Evolutionary conservation across 1,140 invertebrate species (phyloP).

Genomic region (Reticulitermes speratus): DNA sequence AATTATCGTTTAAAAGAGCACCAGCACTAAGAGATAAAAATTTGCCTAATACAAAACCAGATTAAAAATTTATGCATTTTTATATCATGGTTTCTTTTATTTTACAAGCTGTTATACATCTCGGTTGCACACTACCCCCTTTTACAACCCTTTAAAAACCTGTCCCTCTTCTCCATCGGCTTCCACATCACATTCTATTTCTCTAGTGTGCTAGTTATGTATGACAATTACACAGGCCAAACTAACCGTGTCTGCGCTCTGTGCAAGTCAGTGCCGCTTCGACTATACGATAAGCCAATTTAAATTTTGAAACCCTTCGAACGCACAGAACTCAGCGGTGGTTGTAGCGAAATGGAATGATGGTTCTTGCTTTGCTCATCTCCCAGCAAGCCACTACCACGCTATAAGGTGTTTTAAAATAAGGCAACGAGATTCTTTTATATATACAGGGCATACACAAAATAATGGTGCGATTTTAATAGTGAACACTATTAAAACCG

Average conservation of each 20-base stretch:
- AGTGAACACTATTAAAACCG: no score
- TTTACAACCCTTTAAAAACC: not conserved
- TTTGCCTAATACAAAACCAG: not conserved
- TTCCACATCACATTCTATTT: not conserved
- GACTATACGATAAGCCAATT: not conserved
- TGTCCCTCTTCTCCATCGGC: not conserved
- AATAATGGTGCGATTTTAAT: no score
- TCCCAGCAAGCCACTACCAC: not conserved
- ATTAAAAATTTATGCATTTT: not conserved
- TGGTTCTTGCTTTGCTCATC: not conserved
- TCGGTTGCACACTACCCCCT: not conserved
- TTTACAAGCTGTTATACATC: not conserved
- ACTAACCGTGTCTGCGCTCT: not conserved
- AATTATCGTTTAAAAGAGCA: not conserved
- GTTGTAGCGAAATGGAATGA: conserved; percentile 7
- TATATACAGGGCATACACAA: no score
- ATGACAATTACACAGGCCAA: not conserved
- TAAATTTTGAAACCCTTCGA: conserved; percentile 8
- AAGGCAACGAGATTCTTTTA: not conserved
- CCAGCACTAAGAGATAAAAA: not conserved
- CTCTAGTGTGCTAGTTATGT: not conserved
- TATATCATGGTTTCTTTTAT: not conserved
- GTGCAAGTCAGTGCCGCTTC: not conserved
- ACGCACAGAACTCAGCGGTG: not conserved
- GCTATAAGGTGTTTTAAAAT: not conserved